A percentile compares a stretch with the other conserved stretches of the same genome.
Conservation (phyloP, 2,888 invertebrate genomes). For the Pantelozetes paolii region DNA sequence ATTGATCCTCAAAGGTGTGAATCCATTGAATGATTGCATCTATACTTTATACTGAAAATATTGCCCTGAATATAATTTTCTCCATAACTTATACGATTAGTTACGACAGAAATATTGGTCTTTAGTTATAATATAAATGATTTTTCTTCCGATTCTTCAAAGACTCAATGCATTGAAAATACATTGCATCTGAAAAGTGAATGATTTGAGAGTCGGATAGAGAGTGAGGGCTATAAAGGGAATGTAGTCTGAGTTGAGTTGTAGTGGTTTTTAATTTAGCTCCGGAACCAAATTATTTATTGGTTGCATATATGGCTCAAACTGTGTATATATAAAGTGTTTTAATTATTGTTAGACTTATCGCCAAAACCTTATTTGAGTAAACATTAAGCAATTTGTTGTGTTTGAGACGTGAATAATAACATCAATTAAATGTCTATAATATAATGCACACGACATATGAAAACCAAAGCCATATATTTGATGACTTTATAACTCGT, state of each 20-base stretch:
- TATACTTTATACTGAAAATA: background rate
- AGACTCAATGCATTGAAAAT: background rate
- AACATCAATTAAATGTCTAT: conserved; percentile 34
- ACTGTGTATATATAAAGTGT: conserved; percentile 22
- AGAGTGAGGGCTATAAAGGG: background rate
- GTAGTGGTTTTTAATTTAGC: conserved; percentile 27
- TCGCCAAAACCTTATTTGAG: background rate
- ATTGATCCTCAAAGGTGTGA: background rate
- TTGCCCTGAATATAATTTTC: background rate
- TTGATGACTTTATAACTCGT: conserved; percentile 33
- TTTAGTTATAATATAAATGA: background rate
- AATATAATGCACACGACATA: background rate
- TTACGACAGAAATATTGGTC: no score
- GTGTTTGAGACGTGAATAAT: background rate
- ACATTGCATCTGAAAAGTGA: no score
- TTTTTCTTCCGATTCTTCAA: background rate
- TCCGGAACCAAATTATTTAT: background rate
- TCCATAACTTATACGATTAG: background rate
- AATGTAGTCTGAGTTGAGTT: background rate
- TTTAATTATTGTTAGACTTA: conserved; percentile 8
- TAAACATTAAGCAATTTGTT: conserved; percentile 11
- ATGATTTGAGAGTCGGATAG: background rate
- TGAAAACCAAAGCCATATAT: conserved; percentile 7
- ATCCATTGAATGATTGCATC: background rate
- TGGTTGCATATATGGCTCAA: conserved; percentile 11